Base-by-base conservation (phyloP, 2,888 invertebrate species). In the Alloplasta piceator region DNA sequence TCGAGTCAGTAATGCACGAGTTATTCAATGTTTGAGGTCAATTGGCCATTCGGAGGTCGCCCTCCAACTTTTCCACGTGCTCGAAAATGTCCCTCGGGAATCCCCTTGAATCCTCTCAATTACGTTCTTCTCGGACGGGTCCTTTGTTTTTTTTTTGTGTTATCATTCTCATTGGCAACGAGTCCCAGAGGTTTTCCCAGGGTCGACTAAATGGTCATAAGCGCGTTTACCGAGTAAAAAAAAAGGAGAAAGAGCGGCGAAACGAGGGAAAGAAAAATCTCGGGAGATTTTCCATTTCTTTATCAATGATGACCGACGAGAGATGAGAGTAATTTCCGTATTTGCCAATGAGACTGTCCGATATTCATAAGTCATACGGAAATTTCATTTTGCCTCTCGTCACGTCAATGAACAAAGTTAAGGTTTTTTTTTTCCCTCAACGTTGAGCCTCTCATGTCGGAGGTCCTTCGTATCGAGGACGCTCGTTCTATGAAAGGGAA, bases 401-500 rank as follows among this genome's bases (percentile, higher is more conserved):
- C 70, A 55, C 43, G 77, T 61, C 77, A 70, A 64, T 77, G 66
- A 72, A 80, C 67, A 67, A 50, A 58, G 48, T 16, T 58, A 16
- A 26, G 26, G 46, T 41, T 48, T 55, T 67, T 41, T 56, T 7
- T 36, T 52, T 55, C 48, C 50, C 46, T 58, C 52, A 9, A 1
- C 10, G 10, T 63, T 9, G 7, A 16, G 39, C 39, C 10, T 41
- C 52, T 52, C 10, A 38, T 39, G n/a, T n/a, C n/a, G n/a, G n/a
- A n/a, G n/a, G 10, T 12, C 10, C 26, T 46, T 9, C 48, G 10
- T 46, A 46, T 56, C 9, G 6, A 6, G 56, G 26, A n/a, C 6
- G 9, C 10, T 9, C 1, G 67, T 78, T 68, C 67, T 80, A 55
- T 70, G 82, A 66, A 55, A 74, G 68, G 67, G 83, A 85, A 85